Evolutionary conservation across 2,888 invertebrate species (phyloP), one percentile per base, ranked within the genome.

Genomic region (Prenolepis imparis): DNA sequence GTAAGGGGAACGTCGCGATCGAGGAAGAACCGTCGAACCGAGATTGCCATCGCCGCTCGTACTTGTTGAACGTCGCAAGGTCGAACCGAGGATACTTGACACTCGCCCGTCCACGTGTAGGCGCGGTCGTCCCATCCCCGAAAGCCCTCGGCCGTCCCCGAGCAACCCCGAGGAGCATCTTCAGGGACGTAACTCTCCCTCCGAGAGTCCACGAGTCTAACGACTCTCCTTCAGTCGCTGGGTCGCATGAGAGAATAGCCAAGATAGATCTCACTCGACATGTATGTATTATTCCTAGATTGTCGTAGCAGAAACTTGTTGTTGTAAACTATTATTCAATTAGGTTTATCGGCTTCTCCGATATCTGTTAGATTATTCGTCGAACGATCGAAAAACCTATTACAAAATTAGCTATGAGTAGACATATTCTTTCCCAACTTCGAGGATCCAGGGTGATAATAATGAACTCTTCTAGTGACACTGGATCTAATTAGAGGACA

Each of bases 101-200:
- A n/a, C 36, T 74, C 59, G 75, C 82, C 77, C 4, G 36, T 36
- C 90, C 91, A 90, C 90, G 91, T 91, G 89, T 90, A 91, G 91
- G 91, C 90, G 90, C 89, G 91, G 90, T 77, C 85, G 83, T 84
- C 84, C 88, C 86, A 86, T 87, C 86, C 87, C 84, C 82, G 87
- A 85, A 73, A 80, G 78, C 82, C 59, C 84, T 82, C 81, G 82
- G 63, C 36, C 59, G 44, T 36, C 72, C 78, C 32, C 44, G 72
- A 80, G 36, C 72, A 32, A 80, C 59, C 72, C 72, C 59, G 59
- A 80, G 32, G 8, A 70, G 21, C 72, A 80, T 72, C n/a, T 57
- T 72, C 72, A 78, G 72, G 72, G 48, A 61, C 36, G 72, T 59
- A 72, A 57, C 44, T 44, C 36, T 3, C 6, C 6, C 24, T 55